Evolutionary conservation across 30 jellyfish, hydroid and myxozoan genomes (phyloP), one percentile per base, ranked within the genome.

Genomic region (Nemopilema nomurai): DNA sequence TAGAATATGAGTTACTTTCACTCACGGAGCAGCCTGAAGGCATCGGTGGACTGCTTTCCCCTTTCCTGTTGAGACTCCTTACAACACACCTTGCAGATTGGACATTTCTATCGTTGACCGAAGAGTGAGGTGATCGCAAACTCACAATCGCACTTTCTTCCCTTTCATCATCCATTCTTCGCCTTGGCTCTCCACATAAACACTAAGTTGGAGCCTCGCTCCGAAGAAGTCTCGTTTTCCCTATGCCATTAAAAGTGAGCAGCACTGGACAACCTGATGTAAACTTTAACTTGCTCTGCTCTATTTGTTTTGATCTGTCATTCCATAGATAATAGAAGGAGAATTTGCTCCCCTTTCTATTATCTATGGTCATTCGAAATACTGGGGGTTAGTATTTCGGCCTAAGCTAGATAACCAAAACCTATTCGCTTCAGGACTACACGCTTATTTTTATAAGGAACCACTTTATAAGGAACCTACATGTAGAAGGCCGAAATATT

Each of bases 21-120:
- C 9, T 18, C 4, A 16, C 50, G 22, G 49, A 67, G 26, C 66
- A 28, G 3, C 1, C 26, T 18, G 67, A 29, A 71, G 28, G 8
- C 6, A n/a, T n/a, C 6, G 72, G 18, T 8, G 4, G 29, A 18
- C 4, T n/a, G 29, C 6, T n/a, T 16, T 62, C 50, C 27, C 66
- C 64, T 16, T 4, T 26, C 23, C 50, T 65, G 23, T 62, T 62
- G 41, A 71, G 41, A 7, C 81, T 24, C 29, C 81, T 71, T 0
- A 71, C 81, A 71, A 62, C 26, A 7, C 81, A 62, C 28, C 81
- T 71, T 30, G 81, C 81, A 26, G 67, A 1, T 8, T 71, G 81
- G 8, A 71, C 66, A 71, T 26, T 62, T 71, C 81, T 71, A 18
- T 71, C 81, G 25, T 8, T 30, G 27, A 71, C 6, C 25, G 66